Evolutionary conservation across 2,797 vertebrate genomes (phyloP).

Genomic region (Merluccius polli): DNA sequence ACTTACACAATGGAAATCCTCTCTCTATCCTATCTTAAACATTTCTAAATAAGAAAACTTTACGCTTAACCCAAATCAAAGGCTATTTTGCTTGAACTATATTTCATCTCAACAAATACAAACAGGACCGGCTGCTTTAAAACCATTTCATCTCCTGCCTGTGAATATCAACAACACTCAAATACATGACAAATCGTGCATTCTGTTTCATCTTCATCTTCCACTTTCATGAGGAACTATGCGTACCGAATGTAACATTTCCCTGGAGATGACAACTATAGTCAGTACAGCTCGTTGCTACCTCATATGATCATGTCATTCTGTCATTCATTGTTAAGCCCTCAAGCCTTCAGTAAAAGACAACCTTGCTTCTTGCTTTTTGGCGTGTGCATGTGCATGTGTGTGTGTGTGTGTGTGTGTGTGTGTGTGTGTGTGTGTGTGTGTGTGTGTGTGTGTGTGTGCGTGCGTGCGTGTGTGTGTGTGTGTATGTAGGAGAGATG

Average conservation of each 20-base stretch:
- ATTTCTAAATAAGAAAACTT: neutral
- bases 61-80: neutral
- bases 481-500: neutral
- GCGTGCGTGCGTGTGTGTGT: too few species aligned
- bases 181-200: neutral
- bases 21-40: neutral
- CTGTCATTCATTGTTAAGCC: too few species aligned
- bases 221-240: too few species aligned
- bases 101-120: neutral
- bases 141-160: neutral
- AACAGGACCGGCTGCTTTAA: neutral
- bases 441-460: too few species aligned
- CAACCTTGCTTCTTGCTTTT: too few species aligned
- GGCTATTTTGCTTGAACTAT: neutral
- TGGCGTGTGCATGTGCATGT: too few species aligned
- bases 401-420: neutral
- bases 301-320: too few species aligned
- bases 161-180: neutral
- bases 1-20: neutral
- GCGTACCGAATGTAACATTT: too few species aligned
- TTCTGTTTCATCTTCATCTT: too few species aligned
- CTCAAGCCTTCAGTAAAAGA: too few species aligned
- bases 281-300: too few species aligned
- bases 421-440: constrained; percentile 1
- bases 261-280: too few species aligned